Evolutionary conservation across 1,140 invertebrate species (phyloP).

Genomic region (Whitmania pigra): DNA sequence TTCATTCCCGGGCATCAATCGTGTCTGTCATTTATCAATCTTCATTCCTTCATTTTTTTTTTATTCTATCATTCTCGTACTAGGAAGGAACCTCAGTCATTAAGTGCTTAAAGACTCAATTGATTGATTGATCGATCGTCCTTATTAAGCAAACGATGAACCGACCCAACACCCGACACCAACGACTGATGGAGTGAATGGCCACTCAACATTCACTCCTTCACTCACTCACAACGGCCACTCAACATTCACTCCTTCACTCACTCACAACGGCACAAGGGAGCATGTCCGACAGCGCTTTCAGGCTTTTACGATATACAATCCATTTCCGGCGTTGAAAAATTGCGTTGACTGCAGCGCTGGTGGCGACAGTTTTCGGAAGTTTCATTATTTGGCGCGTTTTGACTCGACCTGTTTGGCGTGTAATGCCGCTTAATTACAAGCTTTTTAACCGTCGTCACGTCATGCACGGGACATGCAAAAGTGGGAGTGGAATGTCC

Average conservation of each 20-base stretch:
- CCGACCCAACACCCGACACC: neutral
- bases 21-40: too few relatives aligned
- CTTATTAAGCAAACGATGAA: too few relatives aligned
- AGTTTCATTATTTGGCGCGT: conserved; percentile 14
- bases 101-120: too few relatives aligned
- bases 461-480: too few relatives aligned
- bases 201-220: neutral
- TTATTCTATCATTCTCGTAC: too few relatives aligned
- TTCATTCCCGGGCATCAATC: too few relatives aligned
- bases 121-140: too few relatives aligned
- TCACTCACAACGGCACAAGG: neutral
- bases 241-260: neutral
- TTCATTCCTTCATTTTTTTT: too few relatives aligned
- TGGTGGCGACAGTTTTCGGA: conserved; percentile 6
- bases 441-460: too few relatives aligned
- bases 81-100: too few relatives aligned
- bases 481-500: too few relatives aligned
- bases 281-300: conserved; percentile 6
- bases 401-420: conserved; percentile 1
- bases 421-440: too few relatives aligned
- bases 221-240: conserved; percentile 1
- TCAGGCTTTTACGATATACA: conserved; percentile 14
- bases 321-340: conserved; percentile 14
- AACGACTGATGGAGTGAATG: neutral
- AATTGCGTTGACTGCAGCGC: conserved; percentile 10